Evolutionary conservation across 2,113 vertebrate species (phyloP).

Genomic region (Toxotes chatareus): DNA sequence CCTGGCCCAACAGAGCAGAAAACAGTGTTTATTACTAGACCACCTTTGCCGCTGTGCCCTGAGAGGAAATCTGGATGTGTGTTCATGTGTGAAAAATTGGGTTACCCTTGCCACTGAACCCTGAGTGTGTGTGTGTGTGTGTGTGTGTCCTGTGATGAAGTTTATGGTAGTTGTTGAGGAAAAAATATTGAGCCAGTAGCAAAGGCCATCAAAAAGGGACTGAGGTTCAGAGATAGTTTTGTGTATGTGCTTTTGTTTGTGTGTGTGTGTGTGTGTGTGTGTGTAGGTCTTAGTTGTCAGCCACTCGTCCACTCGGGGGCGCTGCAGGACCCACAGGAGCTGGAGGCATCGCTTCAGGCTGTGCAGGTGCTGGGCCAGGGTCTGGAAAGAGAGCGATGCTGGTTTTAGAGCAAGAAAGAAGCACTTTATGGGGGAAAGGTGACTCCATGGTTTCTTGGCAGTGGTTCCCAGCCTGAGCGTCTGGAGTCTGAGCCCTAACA

Average conservation of each 20-base stretch:
- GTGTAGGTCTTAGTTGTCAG: constrained; percentile 74
- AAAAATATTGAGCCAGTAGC: constrained; percentile 59
- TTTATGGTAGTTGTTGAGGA: constrained; percentile 29
- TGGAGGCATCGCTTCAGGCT: constrained; percentile 88
- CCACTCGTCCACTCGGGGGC: constrained; percentile 80
- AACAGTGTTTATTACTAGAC: constrained; percentile 78
- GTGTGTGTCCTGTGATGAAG: constrained; percentile 33
- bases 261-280: constrained; percentile 27
- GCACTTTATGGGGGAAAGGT: no score
- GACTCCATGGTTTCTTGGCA: not conserved
- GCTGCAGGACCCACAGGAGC: constrained; percentile 85
- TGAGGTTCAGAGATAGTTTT: constrained; percentile 48
- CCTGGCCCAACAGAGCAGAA: constrained; percentile 59
- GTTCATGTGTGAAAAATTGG: constrained; percentile 28
- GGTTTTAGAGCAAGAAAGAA: constrained; percentile 28
- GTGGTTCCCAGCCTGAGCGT: not conserved
- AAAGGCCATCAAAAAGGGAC: constrained; percentile 65
- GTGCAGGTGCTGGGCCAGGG: constrained; percentile 80
- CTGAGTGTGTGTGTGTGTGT: constrained; percentile 51
- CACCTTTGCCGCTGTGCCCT: constrained; percentile 73
- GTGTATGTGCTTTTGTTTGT: constrained; percentile 41
- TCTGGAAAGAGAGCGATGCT: constrained; percentile 28
- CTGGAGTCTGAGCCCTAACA: not conserved
- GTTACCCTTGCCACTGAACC: constrained; percentile 65
- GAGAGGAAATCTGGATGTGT: constrained; percentile 70